A percentile compares a stretch with the other conserved stretches of the same genome.
phyloP scores from a whole-genome alignment of 2,113 vertebrate species.

The Ptyas mucosa region DNA sequence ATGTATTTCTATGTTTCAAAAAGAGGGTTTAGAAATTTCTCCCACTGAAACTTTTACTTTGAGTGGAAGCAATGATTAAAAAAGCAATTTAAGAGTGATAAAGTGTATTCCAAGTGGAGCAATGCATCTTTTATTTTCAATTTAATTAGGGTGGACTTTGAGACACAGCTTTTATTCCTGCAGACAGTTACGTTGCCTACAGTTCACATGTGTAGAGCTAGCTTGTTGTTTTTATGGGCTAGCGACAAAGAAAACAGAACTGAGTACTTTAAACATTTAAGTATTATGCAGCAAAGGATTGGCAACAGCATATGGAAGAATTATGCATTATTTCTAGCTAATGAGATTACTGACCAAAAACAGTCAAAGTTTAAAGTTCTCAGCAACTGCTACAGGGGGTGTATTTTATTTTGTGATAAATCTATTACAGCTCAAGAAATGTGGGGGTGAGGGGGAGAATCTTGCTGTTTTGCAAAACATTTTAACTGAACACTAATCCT shows the following conservation, averaged over 20 bases:
- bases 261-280: not conserved
- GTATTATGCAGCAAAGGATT: not conserved
- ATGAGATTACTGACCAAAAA: slow-evolving; percentile 2
- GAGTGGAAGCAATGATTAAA: slow-evolving; percentile 4
- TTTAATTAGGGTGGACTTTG: slow-evolving; percentile 5
- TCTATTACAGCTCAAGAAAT: not conserved
- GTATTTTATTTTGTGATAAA: not conserved
- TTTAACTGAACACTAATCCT: not conserved
- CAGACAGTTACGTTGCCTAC: not conserved
- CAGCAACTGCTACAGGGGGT: not conserved
- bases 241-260: not conserved
- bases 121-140: slow-evolving; percentile 1
- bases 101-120: not conserved
- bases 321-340: slow-evolving; percentile 13
- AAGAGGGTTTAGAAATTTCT: not conserved
- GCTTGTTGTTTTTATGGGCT: not conserved
- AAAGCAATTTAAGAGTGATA: slow-evolving; percentile 3
- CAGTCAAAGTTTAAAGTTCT: slow-evolving; percentile 9
- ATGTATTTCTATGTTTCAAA: not conserved
- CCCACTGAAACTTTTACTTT: not conserved
- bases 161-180: not conserved
- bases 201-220: not conserved
- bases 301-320: slow-evolving; percentile 5
- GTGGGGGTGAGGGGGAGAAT: too few species aligned
- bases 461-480: not conserved